Base-by-base conservation (phyloP, 2,797 vertebrate genomes). In the Sebastes diaconus region DNA sequence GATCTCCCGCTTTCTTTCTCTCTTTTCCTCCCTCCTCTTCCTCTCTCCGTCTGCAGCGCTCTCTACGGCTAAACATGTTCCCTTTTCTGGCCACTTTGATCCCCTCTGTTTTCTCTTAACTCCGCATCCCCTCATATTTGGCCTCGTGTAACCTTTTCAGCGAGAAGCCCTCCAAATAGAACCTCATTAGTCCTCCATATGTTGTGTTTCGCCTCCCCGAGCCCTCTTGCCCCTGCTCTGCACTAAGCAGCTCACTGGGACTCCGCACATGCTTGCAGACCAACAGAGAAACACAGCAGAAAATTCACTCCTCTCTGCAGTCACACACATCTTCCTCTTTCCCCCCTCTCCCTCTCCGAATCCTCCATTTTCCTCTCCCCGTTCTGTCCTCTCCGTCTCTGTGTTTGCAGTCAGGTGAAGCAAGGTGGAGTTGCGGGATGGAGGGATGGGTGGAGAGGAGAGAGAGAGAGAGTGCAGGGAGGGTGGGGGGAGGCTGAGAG, bases 141-240 rank as follows among this genome's bases (percentile, higher is more conserved):
- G 81, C 87, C 87, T 84, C 4, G 11, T 68, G 76, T 87, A 84
- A 90, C 87, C 89, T 84, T 83, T 55, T 84, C 77, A 61, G 79
- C 8, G 18, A 86, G 57, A 86, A 85, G 52, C 81, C 83, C 79
- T 85, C 78, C 84, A 89, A 89, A 90, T 75, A 86, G 75, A 87
- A 82, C 68, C 84, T 92, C 77, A 83, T 92, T 88, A 90, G 84
- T 79, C 75, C 68, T 87, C 88, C 87, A 79, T 92, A 88, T 93
- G 92, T 88, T 90, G 83, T 74, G 64, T 86, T 85, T 80, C 55
- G 16, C 76, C 85, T 84, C 83, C 80, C 63, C 16, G 5, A 69
- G 84, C 83, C 77, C 80, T 79, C 82, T 63, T 72, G 82, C 80
- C 86, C 88, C 80, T 52, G 73, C 64, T 70, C 80, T 52, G 54